A percentile compares a stretch with the other conserved stretches of the same genome.
These are phyloP conservation scores for Pipra filicauda DNA, from an alignment of 2,113 vertebrate species.

Conservation along the genomic window DNA sequence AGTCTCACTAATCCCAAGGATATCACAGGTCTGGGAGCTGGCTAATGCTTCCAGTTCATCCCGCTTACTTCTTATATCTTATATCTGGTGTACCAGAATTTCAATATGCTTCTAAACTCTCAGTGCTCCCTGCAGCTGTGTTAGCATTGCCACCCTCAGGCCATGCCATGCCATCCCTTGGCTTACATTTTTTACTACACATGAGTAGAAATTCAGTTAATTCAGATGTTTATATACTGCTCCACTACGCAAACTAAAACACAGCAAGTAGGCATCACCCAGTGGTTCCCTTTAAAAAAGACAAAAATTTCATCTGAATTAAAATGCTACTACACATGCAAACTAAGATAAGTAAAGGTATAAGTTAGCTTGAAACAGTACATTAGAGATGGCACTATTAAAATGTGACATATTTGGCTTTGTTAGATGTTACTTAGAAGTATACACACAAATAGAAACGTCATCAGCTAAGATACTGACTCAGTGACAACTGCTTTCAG, in stretches of 20 bases:
- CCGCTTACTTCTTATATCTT: neutral
- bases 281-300: neutral
- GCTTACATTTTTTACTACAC: neutral
- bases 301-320: neutral
- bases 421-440: neutral
- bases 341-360: neutral
- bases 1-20: neutral
- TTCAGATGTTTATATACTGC: neutral
- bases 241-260: neutral
- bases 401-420: neutral
- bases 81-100: neutral
- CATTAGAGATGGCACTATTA: neutral
- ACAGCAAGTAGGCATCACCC: neutral
- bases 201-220: neutral
- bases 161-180: neutral
- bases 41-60: neutral
- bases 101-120: neutral
- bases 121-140: neutral
- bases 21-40: neutral
- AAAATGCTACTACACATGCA: neutral
- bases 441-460: neutral
- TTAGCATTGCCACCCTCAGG: neutral
- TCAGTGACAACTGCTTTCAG: neutral
- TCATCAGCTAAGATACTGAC: neutral
- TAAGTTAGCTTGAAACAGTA: neutral